Conservation (phyloP, 2,113 vertebrate species). For the Paralichthys olivaceus region DNA sequence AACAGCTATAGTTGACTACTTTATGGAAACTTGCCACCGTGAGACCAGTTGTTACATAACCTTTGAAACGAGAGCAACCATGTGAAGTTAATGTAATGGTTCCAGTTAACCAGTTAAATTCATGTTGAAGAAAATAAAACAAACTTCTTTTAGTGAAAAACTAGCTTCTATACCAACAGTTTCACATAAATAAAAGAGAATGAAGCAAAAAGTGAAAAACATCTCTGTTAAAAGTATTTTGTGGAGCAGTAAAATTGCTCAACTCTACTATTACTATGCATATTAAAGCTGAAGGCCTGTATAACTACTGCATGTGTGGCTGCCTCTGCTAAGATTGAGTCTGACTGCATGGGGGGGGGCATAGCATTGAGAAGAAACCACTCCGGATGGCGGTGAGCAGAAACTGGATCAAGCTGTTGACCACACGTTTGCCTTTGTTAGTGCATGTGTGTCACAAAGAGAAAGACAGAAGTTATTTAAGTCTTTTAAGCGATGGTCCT, state of each 20-base stretch:
- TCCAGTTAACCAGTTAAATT: neutral
- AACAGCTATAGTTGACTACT: neutral
- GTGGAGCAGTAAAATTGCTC: neutral
- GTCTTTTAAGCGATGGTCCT: constrained; percentile 4
- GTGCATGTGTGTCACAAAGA: constrained; percentile 25
- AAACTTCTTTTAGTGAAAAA: too few species aligned
- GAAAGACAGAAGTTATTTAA: constrained; percentile 22
- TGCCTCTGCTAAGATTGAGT: constrained; percentile 43
- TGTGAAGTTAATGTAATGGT: neutral
- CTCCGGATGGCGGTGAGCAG: constrained; percentile 60
- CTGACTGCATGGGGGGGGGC: constrained; percentile 35
- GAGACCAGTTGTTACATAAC: neutral
- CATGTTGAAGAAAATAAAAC: too few species aligned
- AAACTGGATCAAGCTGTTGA: constrained; percentile 49
- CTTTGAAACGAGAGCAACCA: neutral
- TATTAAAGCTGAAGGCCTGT: constrained; percentile 17
- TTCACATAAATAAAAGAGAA: neutral
- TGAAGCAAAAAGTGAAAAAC: neutral
- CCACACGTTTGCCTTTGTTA: constrained; percentile 59
- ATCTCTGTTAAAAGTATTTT: neutral
- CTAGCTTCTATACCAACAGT: too few species aligned
- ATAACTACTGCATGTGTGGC: constrained; percentile 29
- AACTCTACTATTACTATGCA: constrained; percentile 3
- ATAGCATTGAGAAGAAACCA: constrained; percentile 51
- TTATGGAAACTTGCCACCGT: neutral